Evolutionary conservation across 2,113 vertebrate species (phyloP), one percentile per base, ranked within the genome.

Genomic region (Laterallus jamaicensis): DNA sequence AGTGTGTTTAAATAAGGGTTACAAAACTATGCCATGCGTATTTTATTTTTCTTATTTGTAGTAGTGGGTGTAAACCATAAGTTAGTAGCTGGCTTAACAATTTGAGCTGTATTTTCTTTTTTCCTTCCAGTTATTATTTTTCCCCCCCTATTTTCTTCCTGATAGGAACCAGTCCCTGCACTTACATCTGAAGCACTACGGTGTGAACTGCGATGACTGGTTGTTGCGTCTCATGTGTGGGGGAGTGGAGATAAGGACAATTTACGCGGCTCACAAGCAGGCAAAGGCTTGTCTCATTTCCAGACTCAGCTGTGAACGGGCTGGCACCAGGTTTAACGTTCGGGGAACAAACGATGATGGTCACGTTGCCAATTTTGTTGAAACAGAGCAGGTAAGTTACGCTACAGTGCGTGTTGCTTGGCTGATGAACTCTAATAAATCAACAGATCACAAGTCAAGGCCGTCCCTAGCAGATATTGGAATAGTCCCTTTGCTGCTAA

Each of bases 281-380:
- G 99, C 99, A 49, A 99, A 99, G 95, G 99, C 99, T 78, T 99
- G 99, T 82, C 98, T 99, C 79, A 99, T 99, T 94, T 99, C 99
- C 64, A 98, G 99, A 32, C 98, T 99, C 39, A 99, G 99, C 97
- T 99, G 99, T 29, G 99, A 99, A 93, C 97, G 99, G 75, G 99
- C 99, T 7, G 99, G 99, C 84, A 99, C 99, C 0, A 98, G 99
- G 40, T 99, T 99, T 90, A 99, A 99, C 1, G 99, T 99, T 22
- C 98, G 99, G n/a, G 99, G 99, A 86, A 99, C 99, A 58, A 99
- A 99, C 2, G 99, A 99, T 49, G 99, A 99, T 7, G 99, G 99
- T 22, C 99, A 99, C 2, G 99, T 99, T 44, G 99, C 99, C 87
- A 99, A 99, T 96, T 99, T 99, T 96, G 99, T 99, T 67, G 99